A percentile compares a stretch with the other conserved stretches of the same genome.
Conservation (phyloP, 1,140 invertebrate species). For the Drosophila kanapiae region DNA sequence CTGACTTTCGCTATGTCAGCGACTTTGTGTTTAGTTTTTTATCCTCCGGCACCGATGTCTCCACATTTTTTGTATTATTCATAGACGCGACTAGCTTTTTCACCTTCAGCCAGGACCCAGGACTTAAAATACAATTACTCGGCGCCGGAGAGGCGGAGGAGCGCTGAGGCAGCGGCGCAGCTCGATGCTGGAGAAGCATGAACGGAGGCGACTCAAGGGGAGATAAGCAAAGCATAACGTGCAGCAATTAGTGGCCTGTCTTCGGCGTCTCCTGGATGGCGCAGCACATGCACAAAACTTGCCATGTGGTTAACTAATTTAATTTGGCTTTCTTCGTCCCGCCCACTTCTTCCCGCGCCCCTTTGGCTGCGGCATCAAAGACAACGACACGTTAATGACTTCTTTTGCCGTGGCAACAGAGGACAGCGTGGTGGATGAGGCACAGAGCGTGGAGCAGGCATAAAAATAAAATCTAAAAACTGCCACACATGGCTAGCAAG, state of each 20-base stretch:
- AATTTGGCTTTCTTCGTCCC: slow-evolving; percentile 77
- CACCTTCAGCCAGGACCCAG: slow-evolving; percentile 61
- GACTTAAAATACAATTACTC: slow-evolving; percentile 81
- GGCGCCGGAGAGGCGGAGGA: slow-evolving; percentile 19
- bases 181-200: slow-evolving; percentile 7
- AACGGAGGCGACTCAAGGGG: background rate
- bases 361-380: slow-evolving; percentile 68
- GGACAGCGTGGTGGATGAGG: slow-evolving; percentile 11
- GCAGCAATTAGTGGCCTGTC: slow-evolving; percentile 79
- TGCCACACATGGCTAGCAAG: slow-evolving; percentile 56
- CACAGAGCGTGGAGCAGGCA: slow-evolving; percentile 45
- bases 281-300: slow-evolving; percentile 71
- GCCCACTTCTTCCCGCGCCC: slow-evolving; percentile 10
- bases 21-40: slow-evolving; percentile 64
- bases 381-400: slow-evolving; percentile 84
- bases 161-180: slow-evolving; percentile 20
- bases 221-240: slow-evolving; percentile 82
- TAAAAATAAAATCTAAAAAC: slow-evolving; percentile 81
- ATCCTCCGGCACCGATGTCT: slow-evolving; percentile 35
- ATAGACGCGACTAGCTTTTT: slow-evolving; percentile 75
- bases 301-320: slow-evolving; percentile 85
- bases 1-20: slow-evolving; percentile 67
- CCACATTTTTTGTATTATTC: slow-evolving; percentile 76
- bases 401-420: slow-evolving; percentile 76
- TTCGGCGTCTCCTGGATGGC: slow-evolving; percentile 9